phyloP scores from a whole-genome alignment of 2,113 vertebrate species.

The Elachura formosa region DNA sequence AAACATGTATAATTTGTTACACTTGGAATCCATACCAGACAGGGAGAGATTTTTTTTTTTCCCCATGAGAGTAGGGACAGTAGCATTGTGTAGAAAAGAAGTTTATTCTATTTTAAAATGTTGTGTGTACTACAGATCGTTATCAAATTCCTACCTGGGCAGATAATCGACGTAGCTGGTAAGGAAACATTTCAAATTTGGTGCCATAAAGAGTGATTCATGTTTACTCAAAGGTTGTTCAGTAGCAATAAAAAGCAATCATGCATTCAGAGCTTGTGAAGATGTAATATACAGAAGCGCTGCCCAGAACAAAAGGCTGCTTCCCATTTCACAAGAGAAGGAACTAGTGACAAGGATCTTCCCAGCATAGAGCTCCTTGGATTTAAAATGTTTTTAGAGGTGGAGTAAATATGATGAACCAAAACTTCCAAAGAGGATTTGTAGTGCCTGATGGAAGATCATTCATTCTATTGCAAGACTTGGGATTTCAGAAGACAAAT shows the following conservation, averaged over 20 bases:
- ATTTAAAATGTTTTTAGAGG: neutral
- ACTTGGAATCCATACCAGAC: neutral
- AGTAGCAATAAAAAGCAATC: slow-evolving; percentile 48
- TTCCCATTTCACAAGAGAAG: neutral
- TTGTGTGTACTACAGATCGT: neutral
- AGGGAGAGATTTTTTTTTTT: neutral
- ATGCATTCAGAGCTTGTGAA: slow-evolving; percentile 4
- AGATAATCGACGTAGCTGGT: slow-evolving; percentile 4
- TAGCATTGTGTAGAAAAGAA: neutral
- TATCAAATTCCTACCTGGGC: slow-evolving; percentile 12
- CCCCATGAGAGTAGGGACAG: neutral
- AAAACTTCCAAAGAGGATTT: neutral
- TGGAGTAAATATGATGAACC: neutral
- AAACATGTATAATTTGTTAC: neutral
- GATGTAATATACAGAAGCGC: neutral
- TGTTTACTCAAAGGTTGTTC: slow-evolving; percentile 45
- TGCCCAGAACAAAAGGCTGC: neutral
- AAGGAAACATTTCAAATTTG: slow-evolving; percentile 39
- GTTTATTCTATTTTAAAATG: slow-evolving; percentile 8
- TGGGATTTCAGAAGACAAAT: neutral
- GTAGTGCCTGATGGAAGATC: neutral
- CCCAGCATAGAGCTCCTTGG: neutral
- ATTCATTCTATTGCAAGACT: neutral
- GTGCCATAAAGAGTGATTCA: slow-evolving; percentile 52
- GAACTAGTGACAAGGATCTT: neutral